These are phyloP conservation scores for Oncorhynchus kisutch DNA, from an alignment of 2,113 vertebrate genomes.

Conservation along the genomic window DNA sequence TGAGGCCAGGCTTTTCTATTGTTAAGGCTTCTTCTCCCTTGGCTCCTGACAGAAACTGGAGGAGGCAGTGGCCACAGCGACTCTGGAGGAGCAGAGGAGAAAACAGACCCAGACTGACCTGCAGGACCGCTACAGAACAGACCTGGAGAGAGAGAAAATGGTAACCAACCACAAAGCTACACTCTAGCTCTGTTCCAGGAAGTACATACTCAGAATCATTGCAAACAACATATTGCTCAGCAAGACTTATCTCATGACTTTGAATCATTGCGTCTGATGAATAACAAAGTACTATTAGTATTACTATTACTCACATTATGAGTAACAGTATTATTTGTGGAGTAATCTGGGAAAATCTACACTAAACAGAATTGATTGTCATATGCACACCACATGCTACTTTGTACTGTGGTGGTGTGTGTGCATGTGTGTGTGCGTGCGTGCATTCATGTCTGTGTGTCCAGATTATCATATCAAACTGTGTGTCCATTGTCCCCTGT, in stretches of 20 bases:
- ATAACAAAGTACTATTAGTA: no score
- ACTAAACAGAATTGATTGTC: background rate
- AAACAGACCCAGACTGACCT: conserved; percentile 84
- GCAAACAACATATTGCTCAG: no score
- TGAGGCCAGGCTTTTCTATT: no score
- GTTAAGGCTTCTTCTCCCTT: conserved; percentile 18
- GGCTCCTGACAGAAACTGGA: conserved; percentile 82
- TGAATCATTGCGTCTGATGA: conserved; percentile 27
- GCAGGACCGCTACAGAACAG: conserved; percentile 86
- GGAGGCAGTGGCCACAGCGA: conserved; percentile 80
- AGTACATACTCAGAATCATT: conserved; percentile 21
- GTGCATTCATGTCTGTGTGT: background rate
- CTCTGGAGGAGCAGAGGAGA: conserved; percentile 81
- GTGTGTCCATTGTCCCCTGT: conserved; percentile 4
- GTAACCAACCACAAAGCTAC: conserved; percentile 53
- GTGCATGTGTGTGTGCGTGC: no score
- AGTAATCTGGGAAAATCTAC: background rate
- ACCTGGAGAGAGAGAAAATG: conserved; percentile 92
- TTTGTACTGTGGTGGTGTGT: no score
- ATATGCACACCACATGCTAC: background rate
- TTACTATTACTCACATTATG: no score
- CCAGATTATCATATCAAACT: background rate
- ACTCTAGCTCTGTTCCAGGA: conserved; percentile 8
- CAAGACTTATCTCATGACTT: background rate
- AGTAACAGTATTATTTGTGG: background rate